A percentile compares a stretch with the other conserved stretches of the same genome.
These are phyloP conservation scores for Microcebus ravelobensis DNA, from an alignment of 2,113 vertebrate genomes.

Conservation along the genomic window DNA sequence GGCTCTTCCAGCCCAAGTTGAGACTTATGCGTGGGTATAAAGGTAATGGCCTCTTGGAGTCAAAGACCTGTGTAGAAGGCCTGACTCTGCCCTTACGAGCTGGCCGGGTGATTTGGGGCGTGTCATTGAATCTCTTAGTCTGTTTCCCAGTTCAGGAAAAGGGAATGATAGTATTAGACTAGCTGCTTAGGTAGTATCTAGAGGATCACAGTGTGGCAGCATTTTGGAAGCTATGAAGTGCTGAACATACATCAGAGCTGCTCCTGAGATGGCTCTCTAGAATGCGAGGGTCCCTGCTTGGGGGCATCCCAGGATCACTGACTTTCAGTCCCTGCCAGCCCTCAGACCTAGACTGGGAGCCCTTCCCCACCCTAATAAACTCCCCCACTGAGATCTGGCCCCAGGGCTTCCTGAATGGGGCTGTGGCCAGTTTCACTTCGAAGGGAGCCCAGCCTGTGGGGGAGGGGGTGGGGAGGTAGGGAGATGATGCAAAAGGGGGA, in stretches of 20 bases:
- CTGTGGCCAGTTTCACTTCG: not conserved
- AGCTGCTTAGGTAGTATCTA: not conserved
- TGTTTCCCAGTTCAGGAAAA: not conserved
- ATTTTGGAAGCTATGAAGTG: not conserved
- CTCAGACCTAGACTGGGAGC: not conserved
- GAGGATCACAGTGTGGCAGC: not conserved
- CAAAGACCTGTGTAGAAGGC: not conserved
- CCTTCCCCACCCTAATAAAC: not conserved
- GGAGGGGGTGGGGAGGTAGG: not conserved
- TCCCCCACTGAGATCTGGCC: not conserved
- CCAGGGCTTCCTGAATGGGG: not conserved
- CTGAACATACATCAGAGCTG: fast-evolving
- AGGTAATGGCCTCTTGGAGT: not conserved
- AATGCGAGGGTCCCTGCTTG: not conserved
- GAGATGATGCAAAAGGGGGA: not conserved
- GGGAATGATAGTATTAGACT: not conserved
- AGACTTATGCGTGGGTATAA: not conserved
- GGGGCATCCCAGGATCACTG: not conserved
- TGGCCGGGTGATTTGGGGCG: not conserved
- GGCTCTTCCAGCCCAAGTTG: not conserved
- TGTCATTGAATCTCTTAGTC: not conserved
- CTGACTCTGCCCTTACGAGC: not conserved
- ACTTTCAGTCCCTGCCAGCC: not conserved
- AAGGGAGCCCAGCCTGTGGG: no score
- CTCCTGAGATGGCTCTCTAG: not conserved